Base-by-base conservation (phyloP, 1,140 invertebrate species). In the Camponotus vicinus region DNA sequence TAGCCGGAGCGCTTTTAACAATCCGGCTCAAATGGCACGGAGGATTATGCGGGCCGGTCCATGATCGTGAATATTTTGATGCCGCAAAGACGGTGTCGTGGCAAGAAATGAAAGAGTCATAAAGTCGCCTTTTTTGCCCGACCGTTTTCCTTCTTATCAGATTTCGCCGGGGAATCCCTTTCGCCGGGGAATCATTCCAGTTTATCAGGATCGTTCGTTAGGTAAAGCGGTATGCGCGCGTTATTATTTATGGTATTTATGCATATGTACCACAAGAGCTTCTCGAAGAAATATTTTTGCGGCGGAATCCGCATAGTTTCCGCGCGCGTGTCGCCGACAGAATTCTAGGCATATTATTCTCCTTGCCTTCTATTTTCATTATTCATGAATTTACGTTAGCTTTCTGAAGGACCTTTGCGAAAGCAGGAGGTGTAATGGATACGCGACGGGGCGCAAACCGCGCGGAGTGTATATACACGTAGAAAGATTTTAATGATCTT, bases 401-500 rank as follows among this genome's bases (percentile, higher is more conserved):
- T 89, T 82, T 76, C 83, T 61, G 75, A 88, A 88, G 78, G 84
- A 59, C n/a, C 67, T 83, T 78, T 45, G 88, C 84, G 71, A 89
- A 89, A 89, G 88, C 80, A 86, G 76, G 42, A 70, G 88, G 85
- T 69, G 83, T 89, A 89, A 90, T 89, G 88, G 88, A 86, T 90
- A 88, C 88, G 80, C 89, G 88, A 90, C 86, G 86, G 86, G 88
- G 71, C 76, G 80, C 75, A 88, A 90, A 90, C 86, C 88, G 85
- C 76, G 88, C 57, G 7, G 88, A 73, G 79, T 61, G 71, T 63
- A 79, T 66, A 82, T 69, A 87, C 71, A 78, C 88, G 85, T 64
- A 63, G 61, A 42, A 75, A 86, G 89, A 90, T 89, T 90, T 90
- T 90, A 89, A 90, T 90, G 89, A 90, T 89, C 89, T 88, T 90